Conservation (phyloP, 2,113 vertebrate genomes). For the Alces alces region DNA sequence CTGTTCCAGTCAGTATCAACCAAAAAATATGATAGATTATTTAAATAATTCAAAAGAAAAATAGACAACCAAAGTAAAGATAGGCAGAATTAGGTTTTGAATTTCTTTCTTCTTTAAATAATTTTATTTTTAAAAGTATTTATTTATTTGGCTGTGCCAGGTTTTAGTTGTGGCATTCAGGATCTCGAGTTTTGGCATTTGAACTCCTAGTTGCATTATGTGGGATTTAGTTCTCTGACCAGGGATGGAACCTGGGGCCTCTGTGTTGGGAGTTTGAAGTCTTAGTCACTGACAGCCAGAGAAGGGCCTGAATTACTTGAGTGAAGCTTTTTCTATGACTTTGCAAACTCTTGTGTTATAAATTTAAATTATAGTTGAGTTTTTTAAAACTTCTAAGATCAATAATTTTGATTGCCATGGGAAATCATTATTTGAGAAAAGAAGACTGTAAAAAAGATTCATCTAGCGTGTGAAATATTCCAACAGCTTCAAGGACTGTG, state of each 20-base stretch:
- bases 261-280: neutral
- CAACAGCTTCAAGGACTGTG: constrained; percentile 22
- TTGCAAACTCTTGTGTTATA: neutral
- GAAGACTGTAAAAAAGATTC: constrained; percentile 26
- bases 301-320: neutral
- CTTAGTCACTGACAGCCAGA: neutral
- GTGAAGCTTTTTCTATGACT: neutral
- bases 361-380: constrained; percentile 6
- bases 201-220: neutral
- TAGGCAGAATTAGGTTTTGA: neutral
- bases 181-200: neutral
- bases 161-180: neutral
- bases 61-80: neutral
- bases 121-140: neutral
- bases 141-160: fast-evolving
- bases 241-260: neutral
- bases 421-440: constrained; percentile 48
- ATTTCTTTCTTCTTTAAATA: neutral
- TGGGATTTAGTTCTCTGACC: neutral
- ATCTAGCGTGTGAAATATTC: constrained; percentile 42
- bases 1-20: neutral
- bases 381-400: neutral
- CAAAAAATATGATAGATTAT: neutral
- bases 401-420: constrained; percentile 54
- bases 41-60: neutral